These are phyloP conservation scores for Saccostrea cuccullata DNA, from an alignment of 1,140 invertebrate species.

Conservation along the genomic window DNA sequence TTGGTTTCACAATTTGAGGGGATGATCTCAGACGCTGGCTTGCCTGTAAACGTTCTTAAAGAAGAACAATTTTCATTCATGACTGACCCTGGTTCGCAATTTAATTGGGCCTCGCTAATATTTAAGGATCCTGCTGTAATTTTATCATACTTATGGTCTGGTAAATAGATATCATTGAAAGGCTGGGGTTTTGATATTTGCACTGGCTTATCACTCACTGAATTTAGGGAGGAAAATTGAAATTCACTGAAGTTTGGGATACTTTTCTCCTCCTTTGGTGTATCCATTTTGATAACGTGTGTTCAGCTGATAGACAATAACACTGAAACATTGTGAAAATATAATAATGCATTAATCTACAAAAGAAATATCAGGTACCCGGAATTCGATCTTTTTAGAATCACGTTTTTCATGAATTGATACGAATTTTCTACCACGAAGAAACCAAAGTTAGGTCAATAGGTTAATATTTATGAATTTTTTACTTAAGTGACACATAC, in stretches of 20 bases:
- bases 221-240: not conserved
- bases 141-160: not conserved
- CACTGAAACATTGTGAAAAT: too few relatives aligned
- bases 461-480: too few relatives aligned
- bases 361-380: too few relatives aligned
- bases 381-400: too few relatives aligned
- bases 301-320: not conserved
- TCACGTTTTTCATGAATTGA: too few relatives aligned
- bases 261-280: not conserved
- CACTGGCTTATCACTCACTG: not conserved
- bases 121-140: not conserved
- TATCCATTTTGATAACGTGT: not conserved
- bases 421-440: too few relatives aligned
- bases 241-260: not conserved
- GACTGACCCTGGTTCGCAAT: not conserved
- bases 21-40: not conserved
- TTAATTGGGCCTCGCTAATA: not conserved
- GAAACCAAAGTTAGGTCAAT: too few relatives aligned
- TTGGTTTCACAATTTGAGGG: not conserved
- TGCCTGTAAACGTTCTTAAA: not conserved
- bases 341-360: too few relatives aligned
- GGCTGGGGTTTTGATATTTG: not conserved
- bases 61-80: not conserved
- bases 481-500: too few relatives aligned
- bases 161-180: not conserved